Evolutionary conservation across 1,140 invertebrate genomes (phyloP).

Genomic region (Dufourea novaeangliae): DNA sequence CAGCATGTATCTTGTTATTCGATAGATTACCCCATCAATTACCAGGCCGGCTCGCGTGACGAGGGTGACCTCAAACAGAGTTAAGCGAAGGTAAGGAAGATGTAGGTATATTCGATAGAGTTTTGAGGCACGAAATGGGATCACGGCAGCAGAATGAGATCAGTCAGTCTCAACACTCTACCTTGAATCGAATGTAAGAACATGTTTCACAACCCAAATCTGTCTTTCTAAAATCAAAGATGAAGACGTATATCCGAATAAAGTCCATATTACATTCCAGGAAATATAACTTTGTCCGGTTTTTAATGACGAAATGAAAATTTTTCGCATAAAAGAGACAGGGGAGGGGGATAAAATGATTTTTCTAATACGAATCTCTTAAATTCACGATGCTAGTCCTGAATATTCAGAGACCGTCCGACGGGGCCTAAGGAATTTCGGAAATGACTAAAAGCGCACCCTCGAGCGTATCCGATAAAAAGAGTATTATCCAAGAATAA

Average conservation of each 20-base stretch:
- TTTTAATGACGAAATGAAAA: conserved; percentile 13
- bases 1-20: conserved; percentile 18
- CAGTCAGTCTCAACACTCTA: conserved; percentile 45
- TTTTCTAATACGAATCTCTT: background rate
- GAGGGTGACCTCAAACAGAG: conserved; percentile 30
- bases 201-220: conserved; percentile 1
- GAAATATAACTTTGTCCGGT: background rate
- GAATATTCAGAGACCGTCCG: background rate
- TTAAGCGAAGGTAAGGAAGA: conserved; percentile 37
- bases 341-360: conserved; percentile 17
- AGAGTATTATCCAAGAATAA: conserved; percentile 11
- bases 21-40: conserved; percentile 49
- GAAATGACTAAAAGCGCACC: background rate
- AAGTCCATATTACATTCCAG: too few species aligned
- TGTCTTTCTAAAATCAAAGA: background rate
- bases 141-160: conserved; percentile 43
- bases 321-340: background rate
- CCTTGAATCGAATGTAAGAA: background rate
- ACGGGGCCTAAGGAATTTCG: conserved; percentile 7
- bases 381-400: background rate
- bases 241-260: too few species aligned
- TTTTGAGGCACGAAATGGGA: conserved; percentile 52
- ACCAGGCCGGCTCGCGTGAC: conserved; percentile 27
- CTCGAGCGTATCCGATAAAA: background rate
- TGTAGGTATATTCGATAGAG: conserved; percentile 29